Percentiles rank a stretch among this genome's conserved stretches.
These are phyloP conservation scores for Volucella inflata DNA, from an alignment of 2,888 invertebrate genomes.

Conservation along the genomic window DNA sequence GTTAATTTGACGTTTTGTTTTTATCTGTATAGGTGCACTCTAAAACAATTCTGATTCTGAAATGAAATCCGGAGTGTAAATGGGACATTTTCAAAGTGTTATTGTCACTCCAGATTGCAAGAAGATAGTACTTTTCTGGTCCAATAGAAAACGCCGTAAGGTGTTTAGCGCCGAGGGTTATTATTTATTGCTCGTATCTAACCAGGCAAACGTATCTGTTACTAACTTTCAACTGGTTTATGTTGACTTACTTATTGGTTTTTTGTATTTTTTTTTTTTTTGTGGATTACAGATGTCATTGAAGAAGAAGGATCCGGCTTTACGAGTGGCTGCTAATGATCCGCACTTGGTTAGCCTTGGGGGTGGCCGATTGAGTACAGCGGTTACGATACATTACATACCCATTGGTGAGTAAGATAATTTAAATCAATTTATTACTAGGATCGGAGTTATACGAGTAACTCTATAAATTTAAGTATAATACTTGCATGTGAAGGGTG, in stretches of 20 bases:
- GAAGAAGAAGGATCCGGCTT: slow-evolving; percentile 83
- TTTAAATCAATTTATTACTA: slow-evolving; percentile 27
- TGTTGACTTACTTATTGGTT: slow-evolving; percentile 1
- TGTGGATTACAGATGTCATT: slow-evolving; percentile 82
- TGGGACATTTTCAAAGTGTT: too few relatives aligned
- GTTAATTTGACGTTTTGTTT: too few relatives aligned
- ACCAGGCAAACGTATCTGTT: slow-evolving; percentile 16
- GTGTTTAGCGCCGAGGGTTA: slow-evolving; percentile 17
- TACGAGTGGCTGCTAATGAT: slow-evolving; percentile 90
- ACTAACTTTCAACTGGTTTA: slow-evolving; percentile 34
- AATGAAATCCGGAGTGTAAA: too few relatives aligned
- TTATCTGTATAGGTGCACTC: too few relatives aligned
- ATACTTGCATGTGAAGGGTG: background rate
- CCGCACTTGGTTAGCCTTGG: slow-evolving; percentile 96
- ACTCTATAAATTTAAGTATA: background rate
- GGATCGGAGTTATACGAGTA: background rate
- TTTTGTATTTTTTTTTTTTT: slow-evolving; percentile 8
- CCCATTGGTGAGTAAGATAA: slow-evolving; percentile 89
- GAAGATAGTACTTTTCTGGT: too few relatives aligned
- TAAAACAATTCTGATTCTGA: too few relatives aligned
- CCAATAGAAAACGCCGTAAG: too few relatives aligned
- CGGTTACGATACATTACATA: slow-evolving; percentile 95
- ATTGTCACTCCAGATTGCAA: too few relatives aligned
- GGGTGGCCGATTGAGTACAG: slow-evolving; percentile 94
- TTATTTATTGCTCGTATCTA: slow-evolving; percentile 14